A percentile compares a stretch with the other conserved stretches of the same genome.
These are phyloP conservation scores for Porites rus DNA, from an alignment of 92 coral and sea anemone species.

Conservation along the genomic window DNA sequence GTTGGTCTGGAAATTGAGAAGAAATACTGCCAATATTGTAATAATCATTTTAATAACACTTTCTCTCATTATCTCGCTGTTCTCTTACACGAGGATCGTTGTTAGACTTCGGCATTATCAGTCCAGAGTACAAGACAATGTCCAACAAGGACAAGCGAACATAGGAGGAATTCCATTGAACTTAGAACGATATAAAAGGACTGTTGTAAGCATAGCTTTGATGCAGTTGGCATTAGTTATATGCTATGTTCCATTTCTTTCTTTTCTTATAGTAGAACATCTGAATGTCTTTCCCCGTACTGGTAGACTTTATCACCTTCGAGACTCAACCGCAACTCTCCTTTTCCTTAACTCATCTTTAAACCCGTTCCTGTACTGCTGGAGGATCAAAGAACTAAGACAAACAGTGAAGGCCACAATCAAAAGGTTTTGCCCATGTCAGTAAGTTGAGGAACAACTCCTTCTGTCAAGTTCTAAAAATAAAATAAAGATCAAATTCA, in stretches of 20 bases:
- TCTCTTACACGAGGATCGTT: constrained; percentile 4
- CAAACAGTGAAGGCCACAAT: not conserved
- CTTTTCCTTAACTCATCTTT: constrained; percentile 10
- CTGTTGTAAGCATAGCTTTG: constrained; percentile 4
- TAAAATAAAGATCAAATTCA: not conserved
- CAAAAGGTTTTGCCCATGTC: not conserved
- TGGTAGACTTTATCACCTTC: no score
- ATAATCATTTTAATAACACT: not conserved
- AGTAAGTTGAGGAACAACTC: not conserved
- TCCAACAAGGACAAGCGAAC: not conserved
- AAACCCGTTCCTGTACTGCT: constrained; percentile 13
- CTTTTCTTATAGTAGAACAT: not conserved
- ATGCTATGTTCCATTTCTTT: not conserved
- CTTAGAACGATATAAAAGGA: constrained; percentile 1
- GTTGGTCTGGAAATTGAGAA: not conserved
- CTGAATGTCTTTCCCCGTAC: not conserved
- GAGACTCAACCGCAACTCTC: not conserved
- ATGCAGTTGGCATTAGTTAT: constrained; percentile 13
- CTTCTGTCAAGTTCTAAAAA: not conserved
- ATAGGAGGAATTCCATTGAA: not conserved
- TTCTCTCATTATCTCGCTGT: not conserved
- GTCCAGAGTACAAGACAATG: not conserved
- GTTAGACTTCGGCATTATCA: constrained; percentile 1
- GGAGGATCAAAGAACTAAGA: not conserved
- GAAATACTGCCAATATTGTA: not conserved